Percentiles rank a stretch among this genome's conserved stretches.
phyloP scores from a whole-genome alignment of 2,797 vertebrate genomes.

The Antennarius maculatus region DNA sequence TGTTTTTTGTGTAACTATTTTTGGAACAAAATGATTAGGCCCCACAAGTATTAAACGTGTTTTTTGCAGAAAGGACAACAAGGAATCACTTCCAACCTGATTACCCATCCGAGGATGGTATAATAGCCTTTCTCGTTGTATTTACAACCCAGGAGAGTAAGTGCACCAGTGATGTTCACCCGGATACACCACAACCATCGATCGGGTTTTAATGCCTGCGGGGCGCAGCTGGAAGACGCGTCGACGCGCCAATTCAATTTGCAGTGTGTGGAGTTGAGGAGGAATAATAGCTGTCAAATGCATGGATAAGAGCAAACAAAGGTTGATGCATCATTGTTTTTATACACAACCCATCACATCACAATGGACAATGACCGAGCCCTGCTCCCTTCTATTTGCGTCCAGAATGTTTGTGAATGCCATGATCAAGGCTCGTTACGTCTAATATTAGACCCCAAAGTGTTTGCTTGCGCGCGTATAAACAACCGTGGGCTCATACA shows the following conservation, averaged over 20 bases:
- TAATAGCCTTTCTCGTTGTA: conserved; percentile 9
- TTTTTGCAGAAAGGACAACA: background rate
- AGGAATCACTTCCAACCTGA: conserved; percentile 36
- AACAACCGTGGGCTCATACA: conserved; percentile 35
- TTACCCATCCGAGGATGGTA: conserved; percentile 16
- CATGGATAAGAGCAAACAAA: conserved; percentile 37
- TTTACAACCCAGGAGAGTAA: conserved; percentile 27
- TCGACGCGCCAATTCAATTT: conserved; percentile 55
- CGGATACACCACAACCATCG: conserved; percentile 44
- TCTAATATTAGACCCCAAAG: conserved; percentile 50
- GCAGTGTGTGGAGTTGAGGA: conserved; percentile 8
- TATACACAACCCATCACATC: conserved; percentile 32
- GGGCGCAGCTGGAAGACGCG: conserved; percentile 65
- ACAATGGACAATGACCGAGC: conserved; percentile 44
- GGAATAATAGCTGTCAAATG: conserved; percentile 46
- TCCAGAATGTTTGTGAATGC: conserved; percentile 25
- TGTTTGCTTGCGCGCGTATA: conserved; percentile 16
- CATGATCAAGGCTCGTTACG: conserved; percentile 52
- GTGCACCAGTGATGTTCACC: conserved; percentile 32
- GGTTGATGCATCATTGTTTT: conserved; percentile 57
- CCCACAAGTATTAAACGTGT: background rate
- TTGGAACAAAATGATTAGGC: background rate
- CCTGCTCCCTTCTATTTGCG: conserved; percentile 28
- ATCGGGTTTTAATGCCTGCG: conserved; percentile 34
- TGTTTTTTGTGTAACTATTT: conserved; percentile 8